Conservation (phyloP, 2,113 vertebrate genomes). For the Chaetorhynchus papuensis region DNA sequence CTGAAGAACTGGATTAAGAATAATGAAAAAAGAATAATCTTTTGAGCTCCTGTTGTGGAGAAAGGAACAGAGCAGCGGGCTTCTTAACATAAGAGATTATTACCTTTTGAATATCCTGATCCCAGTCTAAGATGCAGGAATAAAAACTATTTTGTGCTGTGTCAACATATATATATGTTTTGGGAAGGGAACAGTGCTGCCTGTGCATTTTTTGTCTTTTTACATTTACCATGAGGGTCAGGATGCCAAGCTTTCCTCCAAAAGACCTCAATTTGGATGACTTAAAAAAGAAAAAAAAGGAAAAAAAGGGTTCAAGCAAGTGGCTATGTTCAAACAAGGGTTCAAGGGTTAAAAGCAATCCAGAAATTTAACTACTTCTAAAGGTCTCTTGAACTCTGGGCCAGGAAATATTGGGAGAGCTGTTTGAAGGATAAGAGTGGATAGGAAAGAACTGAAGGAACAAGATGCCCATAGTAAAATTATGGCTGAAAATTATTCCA, state of each 20-base stretch:
- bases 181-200: not conserved
- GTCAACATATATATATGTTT: not conserved
- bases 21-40: not conserved
- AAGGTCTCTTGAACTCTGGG: not conserved
- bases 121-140: not conserved
- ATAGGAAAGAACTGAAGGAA: not conserved
- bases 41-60: not conserved
- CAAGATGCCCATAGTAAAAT: not conserved
- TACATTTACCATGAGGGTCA: not conserved
- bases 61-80: not conserved
- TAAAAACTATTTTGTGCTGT: not conserved
- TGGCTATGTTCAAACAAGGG: not conserved
- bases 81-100: not conserved
- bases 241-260: not conserved
- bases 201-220: not conserved
- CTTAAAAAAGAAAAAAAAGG: not conserved
- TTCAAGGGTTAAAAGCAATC: not conserved
- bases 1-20: constrained; percentile 16
- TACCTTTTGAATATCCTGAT: not conserved
- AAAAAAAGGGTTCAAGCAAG: not conserved
- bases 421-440: not conserved
- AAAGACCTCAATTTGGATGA: not conserved
- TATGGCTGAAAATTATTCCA: not conserved
- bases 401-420: not conserved
- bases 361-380: not conserved